phyloP scores from a whole-genome alignment of 2,797 vertebrate species.

The Acanthopagrus latus region DNA sequence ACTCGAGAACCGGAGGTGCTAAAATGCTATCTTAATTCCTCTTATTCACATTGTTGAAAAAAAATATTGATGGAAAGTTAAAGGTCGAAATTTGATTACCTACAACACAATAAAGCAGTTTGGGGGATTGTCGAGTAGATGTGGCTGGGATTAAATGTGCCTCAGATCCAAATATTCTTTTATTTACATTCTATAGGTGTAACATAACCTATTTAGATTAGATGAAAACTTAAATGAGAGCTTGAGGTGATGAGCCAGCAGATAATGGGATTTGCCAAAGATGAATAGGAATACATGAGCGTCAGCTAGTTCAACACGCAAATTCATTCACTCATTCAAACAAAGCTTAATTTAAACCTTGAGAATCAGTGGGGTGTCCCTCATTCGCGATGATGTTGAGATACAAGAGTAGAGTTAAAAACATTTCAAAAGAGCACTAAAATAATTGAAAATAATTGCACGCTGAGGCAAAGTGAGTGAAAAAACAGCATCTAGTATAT shows the following conservation, averaged over 20 bases:
- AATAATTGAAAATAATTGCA: background rate
- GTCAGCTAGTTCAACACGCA: background rate
- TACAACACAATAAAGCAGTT: background rate
- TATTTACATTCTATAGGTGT: slow-evolving; percentile 2
- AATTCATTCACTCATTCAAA: too few species aligned
- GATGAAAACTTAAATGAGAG: slow-evolving; percentile 40
- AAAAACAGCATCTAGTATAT: background rate
- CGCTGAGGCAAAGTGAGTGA: background rate
- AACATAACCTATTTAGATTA: slow-evolving; percentile 29
- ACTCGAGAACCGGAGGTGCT: too few species aligned
- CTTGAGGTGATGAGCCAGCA: slow-evolving; percentile 14
- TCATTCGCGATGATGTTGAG: too few species aligned
- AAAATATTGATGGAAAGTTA: background rate
- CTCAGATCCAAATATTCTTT: slow-evolving; percentile 1
- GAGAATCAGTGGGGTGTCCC: too few species aligned
- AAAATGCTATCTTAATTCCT: too few species aligned
- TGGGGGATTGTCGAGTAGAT: background rate
- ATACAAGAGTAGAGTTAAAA: too few species aligned
- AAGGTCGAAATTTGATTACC: background rate
- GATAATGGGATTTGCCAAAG: slow-evolving; percentile 19
- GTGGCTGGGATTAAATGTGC: background rate
- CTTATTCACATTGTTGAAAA: too few species aligned
- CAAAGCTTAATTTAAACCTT: too few species aligned
- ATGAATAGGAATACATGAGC: background rate
- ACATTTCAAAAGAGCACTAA: too few species aligned